phyloP scores from a whole-genome alignment of 2,113 vertebrate genomes.

The Salvelinus fontinalis region DNA sequence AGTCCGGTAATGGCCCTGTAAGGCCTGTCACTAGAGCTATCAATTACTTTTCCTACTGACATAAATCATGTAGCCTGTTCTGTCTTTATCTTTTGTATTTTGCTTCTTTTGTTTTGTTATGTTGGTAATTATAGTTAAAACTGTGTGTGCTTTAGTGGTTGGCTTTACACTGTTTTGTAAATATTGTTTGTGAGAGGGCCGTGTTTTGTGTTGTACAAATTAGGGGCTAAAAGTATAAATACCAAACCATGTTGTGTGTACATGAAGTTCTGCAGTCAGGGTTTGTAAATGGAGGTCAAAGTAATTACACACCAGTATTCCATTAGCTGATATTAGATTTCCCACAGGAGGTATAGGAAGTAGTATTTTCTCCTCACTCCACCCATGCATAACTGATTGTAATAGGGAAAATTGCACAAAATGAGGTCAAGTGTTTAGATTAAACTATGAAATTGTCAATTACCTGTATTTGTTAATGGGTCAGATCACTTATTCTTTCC shows the following conservation, averaged over 20 bases:
- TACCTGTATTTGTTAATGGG: neutral
- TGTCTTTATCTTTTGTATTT: neutral
- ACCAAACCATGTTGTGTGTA: neutral
- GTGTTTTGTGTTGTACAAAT: too few relatives aligned
- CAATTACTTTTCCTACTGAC: neutral
- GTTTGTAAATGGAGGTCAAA: neutral
- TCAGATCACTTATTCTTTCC: neutral
- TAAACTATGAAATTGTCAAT: too few relatives aligned
- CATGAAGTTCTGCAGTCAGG: neutral
- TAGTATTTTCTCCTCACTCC: slow-evolving; percentile 20
- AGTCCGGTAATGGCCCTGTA: neutral
- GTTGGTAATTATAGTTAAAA: neutral
- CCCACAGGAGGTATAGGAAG: slow-evolving; percentile 17
- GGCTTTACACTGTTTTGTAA: neutral
- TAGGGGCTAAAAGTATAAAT: neutral
- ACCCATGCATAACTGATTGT: slow-evolving; percentile 39
- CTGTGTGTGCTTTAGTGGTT: neutral
- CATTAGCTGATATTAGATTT: slow-evolving; percentile 8
- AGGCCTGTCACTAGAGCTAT: neutral
- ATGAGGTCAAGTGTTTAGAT: slow-evolving; percentile 34
- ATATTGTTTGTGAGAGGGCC: neutral
- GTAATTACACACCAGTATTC: neutral
- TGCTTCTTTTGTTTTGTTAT: neutral
- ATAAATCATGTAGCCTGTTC: neutral
- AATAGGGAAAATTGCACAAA: slow-evolving; percentile 51